These are phyloP conservation scores for Parazoanthus darwini DNA, from an alignment of 92 coral and sea anemone species.

Conservation along the genomic window DNA sequence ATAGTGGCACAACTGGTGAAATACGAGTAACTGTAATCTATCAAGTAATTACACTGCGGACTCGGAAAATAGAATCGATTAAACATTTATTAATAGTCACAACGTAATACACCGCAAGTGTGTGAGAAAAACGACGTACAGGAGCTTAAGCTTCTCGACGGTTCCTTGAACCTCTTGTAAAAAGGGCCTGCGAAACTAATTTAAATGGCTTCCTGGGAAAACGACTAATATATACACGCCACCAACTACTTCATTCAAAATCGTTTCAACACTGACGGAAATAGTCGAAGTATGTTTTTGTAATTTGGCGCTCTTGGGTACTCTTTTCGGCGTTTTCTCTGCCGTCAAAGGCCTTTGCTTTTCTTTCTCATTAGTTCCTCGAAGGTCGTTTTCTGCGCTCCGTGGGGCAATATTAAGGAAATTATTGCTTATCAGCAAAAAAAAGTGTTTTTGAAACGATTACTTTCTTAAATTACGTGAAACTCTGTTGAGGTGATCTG, in stretches of 20 bases:
- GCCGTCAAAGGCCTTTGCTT: neutral
- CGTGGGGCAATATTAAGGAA: neutral
- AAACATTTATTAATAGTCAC: neutral
- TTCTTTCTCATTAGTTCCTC: neutral
- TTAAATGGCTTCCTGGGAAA: neutral
- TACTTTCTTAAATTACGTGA: no score
- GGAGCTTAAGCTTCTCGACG: neutral
- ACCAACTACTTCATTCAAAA: neutral
- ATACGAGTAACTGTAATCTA: neutral
- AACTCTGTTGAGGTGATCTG: neutral
- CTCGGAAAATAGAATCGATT: neutral
- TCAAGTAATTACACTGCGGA: no score
- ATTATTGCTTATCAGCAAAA: neutral
- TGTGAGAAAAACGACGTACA: neutral
- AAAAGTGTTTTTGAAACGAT: no score
- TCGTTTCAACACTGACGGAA: neutral
- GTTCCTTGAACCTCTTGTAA: neutral
- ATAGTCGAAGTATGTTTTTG: neutral
- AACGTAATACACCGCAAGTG: neutral
- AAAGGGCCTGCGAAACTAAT: no score
- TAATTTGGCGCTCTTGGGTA: neutral
- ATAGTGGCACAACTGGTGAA: neutral
- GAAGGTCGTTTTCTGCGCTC: neutral
- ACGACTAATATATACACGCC: neutral
- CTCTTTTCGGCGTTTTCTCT: no score